A percentile compares a stretch with the other conserved stretches of the same genome.
phyloP scores from a whole-genome alignment of 2,888 invertebrate genomes.

The Endotricha flammealis region DNA sequence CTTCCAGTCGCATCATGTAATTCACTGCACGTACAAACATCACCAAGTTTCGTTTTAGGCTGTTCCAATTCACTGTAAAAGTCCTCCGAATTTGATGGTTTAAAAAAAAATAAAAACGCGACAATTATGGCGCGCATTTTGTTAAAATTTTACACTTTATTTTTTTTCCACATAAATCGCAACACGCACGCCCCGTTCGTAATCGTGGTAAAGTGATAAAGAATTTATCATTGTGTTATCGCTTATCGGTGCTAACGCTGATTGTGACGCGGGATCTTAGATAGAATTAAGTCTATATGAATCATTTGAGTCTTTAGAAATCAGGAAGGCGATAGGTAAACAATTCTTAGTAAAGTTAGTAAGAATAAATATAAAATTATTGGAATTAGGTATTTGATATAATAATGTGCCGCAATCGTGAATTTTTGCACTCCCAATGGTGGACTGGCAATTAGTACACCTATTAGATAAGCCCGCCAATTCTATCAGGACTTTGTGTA shows the following conservation, averaged over 20 bases:
- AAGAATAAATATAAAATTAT: too few species aligned
- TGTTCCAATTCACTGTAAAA: constrained; percentile 25
- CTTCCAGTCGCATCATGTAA: constrained; percentile 58
- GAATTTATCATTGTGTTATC: constrained; percentile 61
- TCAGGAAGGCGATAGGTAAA: not conserved
- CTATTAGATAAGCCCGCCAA: too few species aligned
- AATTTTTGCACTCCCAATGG: too few species aligned
- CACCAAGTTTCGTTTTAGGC: constrained; percentile 50
- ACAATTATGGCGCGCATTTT: constrained; percentile 54
- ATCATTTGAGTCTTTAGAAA: not conserved
- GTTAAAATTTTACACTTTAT: too few species aligned
- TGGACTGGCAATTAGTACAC: too few species aligned
- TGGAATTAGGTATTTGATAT: too few species aligned
- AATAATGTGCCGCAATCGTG: too few species aligned
- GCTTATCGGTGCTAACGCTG: constrained; percentile 52
- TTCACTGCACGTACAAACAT: constrained; percentile 69
- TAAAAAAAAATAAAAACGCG: constrained; percentile 46
- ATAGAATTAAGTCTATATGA: constrained; percentile 23
- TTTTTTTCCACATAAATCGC: constrained; percentile 20
- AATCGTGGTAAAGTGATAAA: constrained; percentile 65
- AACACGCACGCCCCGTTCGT: constrained; percentile 44
- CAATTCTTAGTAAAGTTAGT: not conserved
- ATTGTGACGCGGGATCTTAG: constrained; percentile 54
- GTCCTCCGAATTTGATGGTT: constrained; percentile 39
- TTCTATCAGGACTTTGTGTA: too few species aligned